Base-by-base conservation (phyloP, 2,113 vertebrate genomes). In the Gambusia affinis region DNA sequence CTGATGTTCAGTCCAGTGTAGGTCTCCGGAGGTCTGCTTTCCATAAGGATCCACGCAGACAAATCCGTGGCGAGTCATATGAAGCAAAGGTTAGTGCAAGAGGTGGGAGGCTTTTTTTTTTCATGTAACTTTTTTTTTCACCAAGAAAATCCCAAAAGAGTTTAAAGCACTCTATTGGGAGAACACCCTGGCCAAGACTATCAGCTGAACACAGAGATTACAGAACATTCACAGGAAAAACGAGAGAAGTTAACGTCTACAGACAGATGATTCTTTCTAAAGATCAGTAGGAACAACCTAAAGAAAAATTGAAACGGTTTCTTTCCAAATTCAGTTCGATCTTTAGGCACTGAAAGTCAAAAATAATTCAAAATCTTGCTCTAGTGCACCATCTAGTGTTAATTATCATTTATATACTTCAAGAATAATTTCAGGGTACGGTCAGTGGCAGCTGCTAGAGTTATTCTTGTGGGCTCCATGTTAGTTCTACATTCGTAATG, bases 11-110 rank as follows among this genome's bases (percentile, higher is more conserved):
- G 73, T 35, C 81, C 61, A 61, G 60, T 60, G 73, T 37, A 28
- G 47, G 12, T 60, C 79, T 35, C 80, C 51, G 54, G 22, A 28
- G 63, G 71, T 73, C 74, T 81, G 87, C 54, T 57, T 81, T 54
- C 88, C 87, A 90, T 75, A 86, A 85, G 80, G 44, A 76, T 42
- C 75, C 61, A 76, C 44, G 73, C 73, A 24, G 60, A 78, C 39
- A 75, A 68, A 81, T 73, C 60, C 27, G 57, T 24, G 67, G 78
- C 60, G 51, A 64, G 47, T 71, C 73, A 64, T 42, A 71, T 39
- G 12, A 64, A 73, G 47, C 29, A 44, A 82, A 39, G 24, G 31
- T 37, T 47, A 42, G 19, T 66, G 29, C 60, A 76, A 44, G 76
- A 22, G 75, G 51, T 8, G 6, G 11, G 17, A 68, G 63, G 42